Base-by-base conservation (phyloP, 2,113 vertebrate species). In the Sciurus niger region DNA sequence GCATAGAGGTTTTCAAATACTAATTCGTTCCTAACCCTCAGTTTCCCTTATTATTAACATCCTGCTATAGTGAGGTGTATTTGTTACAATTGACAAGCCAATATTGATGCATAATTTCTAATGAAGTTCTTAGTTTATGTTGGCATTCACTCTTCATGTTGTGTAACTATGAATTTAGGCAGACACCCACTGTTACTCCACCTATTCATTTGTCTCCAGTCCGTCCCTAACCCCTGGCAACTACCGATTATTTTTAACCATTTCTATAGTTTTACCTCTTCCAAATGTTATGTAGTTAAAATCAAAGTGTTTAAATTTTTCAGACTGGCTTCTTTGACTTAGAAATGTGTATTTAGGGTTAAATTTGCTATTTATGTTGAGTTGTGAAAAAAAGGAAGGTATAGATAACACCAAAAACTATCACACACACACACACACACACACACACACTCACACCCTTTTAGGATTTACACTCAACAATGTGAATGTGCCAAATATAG, bases 321-420 rank as follows among this genome's bases (percentile, higher is more conserved):
- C 78, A 70, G 65, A 93, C 10, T 55, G 51, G 6, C 16, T 76
- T 88, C 68, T 76, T 91, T 88, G n/a, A 93, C 43, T 84, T 80
- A 88, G n/a, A 11, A 80, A 67, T 24, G 74, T 46, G 4, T 37
- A 85, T 67, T 84, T 28, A 84, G 60, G 77, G 30, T 60, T 8
- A 2, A 83, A 68, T 25, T 87, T 58, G 73, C 83, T 97, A 58
- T 97, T 97, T 95, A 97, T 97, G 96, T 97, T 95, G 96, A 98
- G 96, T 97, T 86, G 95, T 93, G 46, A 95, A 97, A 97, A 96
- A 32, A 89, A 46, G 46, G 97, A 97, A 97, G 97, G 91, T 93
- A 93, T 98, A 97, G 97, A 95, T 85, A 96, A 93, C 93, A 51
- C 14, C 60, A 84, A 79, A 68, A 83, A 34, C 37, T 34, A 34